These are phyloP conservation scores for Peromyscus maniculatus DNA, from an alignment of 2,113 vertebrate genomes.

Conservation along the genomic window DNA sequence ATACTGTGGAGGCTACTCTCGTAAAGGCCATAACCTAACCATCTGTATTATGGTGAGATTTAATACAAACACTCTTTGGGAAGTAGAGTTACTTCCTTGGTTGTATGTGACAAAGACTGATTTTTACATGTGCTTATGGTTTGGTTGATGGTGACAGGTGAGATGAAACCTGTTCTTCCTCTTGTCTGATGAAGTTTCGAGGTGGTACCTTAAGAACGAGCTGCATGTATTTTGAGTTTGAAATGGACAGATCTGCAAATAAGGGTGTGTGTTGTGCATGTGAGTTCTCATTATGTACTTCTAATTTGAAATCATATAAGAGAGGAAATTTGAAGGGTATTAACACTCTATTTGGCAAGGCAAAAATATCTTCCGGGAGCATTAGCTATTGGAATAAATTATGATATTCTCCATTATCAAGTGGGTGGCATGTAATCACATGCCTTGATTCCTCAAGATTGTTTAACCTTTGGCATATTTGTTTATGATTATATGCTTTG, in stretches of 20 bases:
- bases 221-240: conserved; percentile 2
- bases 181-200: neutral
- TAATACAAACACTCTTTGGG: neutral
- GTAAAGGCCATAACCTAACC: neutral
- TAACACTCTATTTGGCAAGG: conserved; percentile 51
- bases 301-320: conserved; percentile 58
- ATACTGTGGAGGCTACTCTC: conserved; percentile 14
- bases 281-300: conserved; percentile 54
- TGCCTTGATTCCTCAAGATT: conserved; percentile 36
- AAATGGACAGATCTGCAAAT: conserved; percentile 58
- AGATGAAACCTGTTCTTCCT: neutral
- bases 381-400: conserved; percentile 54
- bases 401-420: conserved; percentile 50
- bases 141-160: neutral
- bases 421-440: conserved; percentile 19
- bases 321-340: conserved; percentile 59
- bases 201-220: neutral
- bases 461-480: conserved; percentile 26
- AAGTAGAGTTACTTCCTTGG: neutral
- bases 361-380: conserved; percentile 61
- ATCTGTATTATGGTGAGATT: neutral
- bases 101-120: conserved; percentile 29
- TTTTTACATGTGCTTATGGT: conserved; percentile 50
- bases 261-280: neutral
- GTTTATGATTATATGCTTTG: conserved; percentile 56